Evolutionary conservation across 1,140 invertebrate genomes (phyloP).

Genomic region (Saccostrea echinata): DNA sequence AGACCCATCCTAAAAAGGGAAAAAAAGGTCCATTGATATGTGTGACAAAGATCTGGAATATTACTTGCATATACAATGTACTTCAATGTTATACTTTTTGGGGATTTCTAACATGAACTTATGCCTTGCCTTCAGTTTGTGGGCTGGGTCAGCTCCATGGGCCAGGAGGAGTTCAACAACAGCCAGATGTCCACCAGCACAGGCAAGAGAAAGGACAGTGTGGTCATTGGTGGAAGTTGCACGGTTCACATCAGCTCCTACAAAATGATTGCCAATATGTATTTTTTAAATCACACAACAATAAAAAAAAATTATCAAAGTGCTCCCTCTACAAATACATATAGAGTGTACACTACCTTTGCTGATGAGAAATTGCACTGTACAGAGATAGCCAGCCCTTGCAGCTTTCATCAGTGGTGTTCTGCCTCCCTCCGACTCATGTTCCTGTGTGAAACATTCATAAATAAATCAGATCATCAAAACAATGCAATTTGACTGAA

Average conservation of each 20-base stretch:
- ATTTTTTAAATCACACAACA: not conserved
- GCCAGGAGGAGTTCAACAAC: slow-evolving; percentile 95
- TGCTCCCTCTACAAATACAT: not conserved
- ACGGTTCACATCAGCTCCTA: slow-evolving; percentile 80
- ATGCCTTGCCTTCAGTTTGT: slow-evolving; percentile 91
- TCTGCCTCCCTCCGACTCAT: slow-evolving; percentile 80
- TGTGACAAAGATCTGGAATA: no score
- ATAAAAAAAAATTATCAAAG: not conserved
- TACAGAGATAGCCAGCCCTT: slow-evolving; percentile 80
- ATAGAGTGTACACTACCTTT: slow-evolving; percentile 70
- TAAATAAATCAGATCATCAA: not conserved
- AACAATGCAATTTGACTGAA: not conserved
- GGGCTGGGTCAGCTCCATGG: slow-evolving; percentile 95
- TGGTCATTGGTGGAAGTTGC: slow-evolving; percentile 80
- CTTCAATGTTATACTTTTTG: no score
- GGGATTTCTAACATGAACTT: no score
- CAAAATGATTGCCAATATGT: not conserved
- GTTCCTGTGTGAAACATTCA: slow-evolving; percentile 68
- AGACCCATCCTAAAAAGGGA: slow-evolving; percentile 90
- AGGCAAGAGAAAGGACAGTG: slow-evolving; percentile 81
- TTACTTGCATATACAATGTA: not conserved
- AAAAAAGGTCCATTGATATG: not conserved
- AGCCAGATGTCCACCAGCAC: slow-evolving; percentile 93
- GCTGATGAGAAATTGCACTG: slow-evolving; percentile 81
- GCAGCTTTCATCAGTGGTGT: slow-evolving; percentile 83